These are phyloP conservation scores for Pristiophorus japonicus DNA, from an alignment of 2,113 vertebrate genomes.

Conservation along the genomic window DNA sequence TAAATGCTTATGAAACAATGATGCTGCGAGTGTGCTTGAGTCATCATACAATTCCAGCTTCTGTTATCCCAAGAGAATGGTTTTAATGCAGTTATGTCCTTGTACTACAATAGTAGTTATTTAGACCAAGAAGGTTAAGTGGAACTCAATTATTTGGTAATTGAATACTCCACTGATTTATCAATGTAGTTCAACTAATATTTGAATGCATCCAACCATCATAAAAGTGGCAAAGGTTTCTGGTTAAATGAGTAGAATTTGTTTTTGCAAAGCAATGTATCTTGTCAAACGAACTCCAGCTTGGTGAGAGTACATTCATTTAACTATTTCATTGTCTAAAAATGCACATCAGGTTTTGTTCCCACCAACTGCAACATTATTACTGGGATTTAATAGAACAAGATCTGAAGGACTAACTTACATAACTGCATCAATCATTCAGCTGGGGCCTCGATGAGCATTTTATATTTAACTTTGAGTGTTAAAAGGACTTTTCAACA, in stretches of 20 bases:
- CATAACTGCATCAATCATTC: background rate
- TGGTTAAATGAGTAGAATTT: background rate
- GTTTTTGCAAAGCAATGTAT: background rate
- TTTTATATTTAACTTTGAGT: background rate
- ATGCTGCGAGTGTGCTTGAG: background rate
- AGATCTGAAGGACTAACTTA: background rate
- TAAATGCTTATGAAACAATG: background rate
- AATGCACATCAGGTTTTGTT: too few species aligned
- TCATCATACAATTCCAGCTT: background rate
- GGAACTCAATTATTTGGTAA: constrained; percentile 1
- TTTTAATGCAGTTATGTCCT: background rate
- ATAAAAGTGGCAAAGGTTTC: background rate
- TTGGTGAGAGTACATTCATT: background rate
- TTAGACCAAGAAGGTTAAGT: background rate
- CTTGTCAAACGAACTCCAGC: background rate
- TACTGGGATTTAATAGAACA: background rate
- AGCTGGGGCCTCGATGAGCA: background rate
- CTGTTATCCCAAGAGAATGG: background rate
- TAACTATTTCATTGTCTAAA: background rate
- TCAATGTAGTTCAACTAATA: background rate
- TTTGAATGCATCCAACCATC: background rate
- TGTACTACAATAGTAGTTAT: background rate
- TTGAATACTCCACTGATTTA: background rate
- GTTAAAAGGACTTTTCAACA: background rate
- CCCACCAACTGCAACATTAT: background rate